Base-by-base conservation (phyloP, 92 coral and sea anemone species). In the Anthopleura xanthogrammica region DNA sequence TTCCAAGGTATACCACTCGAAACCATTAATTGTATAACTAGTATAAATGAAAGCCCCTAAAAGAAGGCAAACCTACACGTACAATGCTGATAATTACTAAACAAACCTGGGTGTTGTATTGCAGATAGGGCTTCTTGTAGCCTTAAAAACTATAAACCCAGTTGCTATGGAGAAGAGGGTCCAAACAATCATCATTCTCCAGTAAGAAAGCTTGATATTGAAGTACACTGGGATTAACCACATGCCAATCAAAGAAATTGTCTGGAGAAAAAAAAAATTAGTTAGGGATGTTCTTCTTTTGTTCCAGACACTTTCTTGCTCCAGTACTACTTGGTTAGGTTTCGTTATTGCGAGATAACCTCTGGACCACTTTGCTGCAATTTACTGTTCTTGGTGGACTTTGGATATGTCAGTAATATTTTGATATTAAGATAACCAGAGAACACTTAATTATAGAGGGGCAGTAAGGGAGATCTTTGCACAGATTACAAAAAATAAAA, bases 201-300 rank as follows among this genome's bases (percentile, higher is more conserved):
- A 94, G 83, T 90, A 97, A n/a, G 77, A 81, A 50, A 97, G 91
- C 83, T 86, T 93, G 85, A 97, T 72, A 43, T 93, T 94, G 83
- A 97, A 97, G 88, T 97, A 97, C 65, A 97, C 80, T 11, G 99
- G 99, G 43, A 97, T 91, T 76, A 94, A 81, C 99, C 99, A 97
- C 94, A 97, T 95, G 12, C 99, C 99, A 84, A 94, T 87, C 42
- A 97, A 85, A 9, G 98, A 92, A 40, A 94, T 95, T 80, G 95
- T 92, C 99, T 97, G 82, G 1, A 78, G 86, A 64, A 70, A 77
- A 39, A n/a, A 76, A 75, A 58, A 70, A 77, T 78, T 57, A 42
- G 8, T 9, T 74, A 19, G 14, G 42, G 14, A 75, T 19, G 13
- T 14, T 22, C 39, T 68, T 68, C 74, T 68, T 29, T 29, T 68